A percentile compares a stretch with the other conserved stretches of the same genome.
phyloP scores from a whole-genome alignment of 2,797 vertebrate genomes.

The Parauchenoglanis ngamensis region DNA sequence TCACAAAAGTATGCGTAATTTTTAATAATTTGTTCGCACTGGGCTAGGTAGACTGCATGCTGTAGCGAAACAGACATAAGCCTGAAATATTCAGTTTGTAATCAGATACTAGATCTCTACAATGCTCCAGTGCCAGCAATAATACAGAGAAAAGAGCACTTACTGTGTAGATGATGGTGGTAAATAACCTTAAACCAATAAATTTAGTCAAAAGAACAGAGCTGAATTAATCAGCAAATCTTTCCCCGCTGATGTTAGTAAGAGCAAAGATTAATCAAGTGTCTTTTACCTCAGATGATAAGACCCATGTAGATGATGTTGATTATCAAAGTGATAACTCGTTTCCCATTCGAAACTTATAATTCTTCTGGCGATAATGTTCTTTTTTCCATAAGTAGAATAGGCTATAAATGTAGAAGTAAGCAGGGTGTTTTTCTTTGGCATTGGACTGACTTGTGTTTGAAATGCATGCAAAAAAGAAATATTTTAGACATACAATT shows the following conservation, averaged over 20 bases:
- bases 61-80: neutral
- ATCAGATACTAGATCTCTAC: neutral
- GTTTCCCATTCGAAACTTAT: neutral
- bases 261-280: neutral
- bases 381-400: neutral
- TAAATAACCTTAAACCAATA: neutral
- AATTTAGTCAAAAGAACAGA: neutral
- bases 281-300: neutral
- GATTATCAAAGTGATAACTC: neutral
- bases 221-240: neutral
- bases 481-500: slow-evolving; percentile 1
- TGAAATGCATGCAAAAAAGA: neutral
- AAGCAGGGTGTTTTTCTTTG: neutral
- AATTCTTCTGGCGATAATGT: neutral
- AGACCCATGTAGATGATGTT: neutral
- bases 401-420: neutral
- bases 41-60: neutral
- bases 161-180: neutral
- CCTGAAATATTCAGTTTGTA: neutral
- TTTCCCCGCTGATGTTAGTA: neutral
- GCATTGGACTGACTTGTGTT: neutral
- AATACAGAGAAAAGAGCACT: neutral
- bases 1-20: neutral
- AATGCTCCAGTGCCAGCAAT: neutral
- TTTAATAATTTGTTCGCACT: neutral